phyloP scores from a whole-genome alignment of 1,140 invertebrate genomes.

The Yoshiicerus persimilis region DNA sequence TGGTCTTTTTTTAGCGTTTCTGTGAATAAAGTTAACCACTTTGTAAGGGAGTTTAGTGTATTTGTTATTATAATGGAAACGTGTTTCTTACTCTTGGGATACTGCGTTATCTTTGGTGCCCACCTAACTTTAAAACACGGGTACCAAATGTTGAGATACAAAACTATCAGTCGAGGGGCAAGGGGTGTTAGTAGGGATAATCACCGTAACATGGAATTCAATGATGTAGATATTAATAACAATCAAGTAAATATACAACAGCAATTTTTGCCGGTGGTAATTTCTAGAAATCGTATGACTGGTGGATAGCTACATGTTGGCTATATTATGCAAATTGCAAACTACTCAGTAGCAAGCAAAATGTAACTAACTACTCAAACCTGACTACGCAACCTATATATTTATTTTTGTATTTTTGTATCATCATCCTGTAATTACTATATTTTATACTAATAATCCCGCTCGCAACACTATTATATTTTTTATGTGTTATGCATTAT shows the following conservation, averaged over 20 bases:
- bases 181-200: background rate
- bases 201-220: background rate
- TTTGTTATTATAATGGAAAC: constrained; percentile 31
- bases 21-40: background rate
- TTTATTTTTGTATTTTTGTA: no score
- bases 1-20: background rate
- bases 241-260: background rate
- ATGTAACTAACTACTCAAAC: background rate
- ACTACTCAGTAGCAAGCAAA: no score
- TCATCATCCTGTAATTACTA: no score
- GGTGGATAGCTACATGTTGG: background rate
- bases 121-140: background rate
- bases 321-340: background rate
- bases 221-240: background rate
- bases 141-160: background rate
- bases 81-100: constrained; percentile 1
- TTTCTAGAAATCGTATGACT: background rate
- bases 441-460: no score
- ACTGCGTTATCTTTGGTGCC: constrained; percentile 23
- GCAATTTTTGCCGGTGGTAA: background rate
- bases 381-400: no score
- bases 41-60: constrained; percentile 18
- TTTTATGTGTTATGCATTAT: no score
- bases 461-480: no score
- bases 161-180: background rate